A percentile compares a stretch with the other conserved stretches of the same genome.
Conservation (phyloP, 2,888 invertebrate genomes). For the Pasiphila rectangulata region DNA sequence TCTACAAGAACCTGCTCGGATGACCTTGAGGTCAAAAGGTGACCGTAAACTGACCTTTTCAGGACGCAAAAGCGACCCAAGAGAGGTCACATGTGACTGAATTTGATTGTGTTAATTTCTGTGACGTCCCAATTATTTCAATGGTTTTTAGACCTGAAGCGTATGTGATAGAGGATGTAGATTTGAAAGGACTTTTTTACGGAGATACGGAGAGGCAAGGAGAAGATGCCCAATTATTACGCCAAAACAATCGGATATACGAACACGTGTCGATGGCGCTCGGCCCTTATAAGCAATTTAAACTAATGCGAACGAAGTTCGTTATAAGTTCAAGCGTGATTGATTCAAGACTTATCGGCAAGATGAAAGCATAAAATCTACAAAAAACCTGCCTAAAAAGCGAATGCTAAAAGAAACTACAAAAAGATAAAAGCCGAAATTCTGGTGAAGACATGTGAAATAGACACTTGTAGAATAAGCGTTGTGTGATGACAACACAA, state of each 20-base stretch:
- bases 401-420: neutral
- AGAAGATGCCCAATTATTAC: conserved; percentile 4
- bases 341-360: neutral
- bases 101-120: conserved; percentile 13
- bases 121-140: conserved; percentile 14
- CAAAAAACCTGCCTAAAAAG: neutral
- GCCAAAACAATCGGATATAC: neutral
- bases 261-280: too few species aligned
- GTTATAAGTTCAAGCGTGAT: conserved; percentile 3
- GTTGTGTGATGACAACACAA: conserved; percentile 22
- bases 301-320: conserved; percentile 12
- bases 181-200: conserved; percentile 1
- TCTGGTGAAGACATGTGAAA: conserved; percentile 10
- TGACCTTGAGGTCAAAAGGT: neutral
- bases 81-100: conserved; percentile 2
- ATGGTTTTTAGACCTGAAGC: conserved; percentile 14
- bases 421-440: conserved; percentile 7
- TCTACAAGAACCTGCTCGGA: neutral
- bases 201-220: conserved; percentile 1
- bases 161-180: conserved; percentile 5
- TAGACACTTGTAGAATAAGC: conserved; percentile 24
- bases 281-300: neutral
- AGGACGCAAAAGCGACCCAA: neutral
- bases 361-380: neutral
- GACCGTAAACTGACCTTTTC: conserved; percentile 9